Base-by-base conservation (phyloP, 2,113 vertebrate species). In the Zosterops japonicus region DNA sequence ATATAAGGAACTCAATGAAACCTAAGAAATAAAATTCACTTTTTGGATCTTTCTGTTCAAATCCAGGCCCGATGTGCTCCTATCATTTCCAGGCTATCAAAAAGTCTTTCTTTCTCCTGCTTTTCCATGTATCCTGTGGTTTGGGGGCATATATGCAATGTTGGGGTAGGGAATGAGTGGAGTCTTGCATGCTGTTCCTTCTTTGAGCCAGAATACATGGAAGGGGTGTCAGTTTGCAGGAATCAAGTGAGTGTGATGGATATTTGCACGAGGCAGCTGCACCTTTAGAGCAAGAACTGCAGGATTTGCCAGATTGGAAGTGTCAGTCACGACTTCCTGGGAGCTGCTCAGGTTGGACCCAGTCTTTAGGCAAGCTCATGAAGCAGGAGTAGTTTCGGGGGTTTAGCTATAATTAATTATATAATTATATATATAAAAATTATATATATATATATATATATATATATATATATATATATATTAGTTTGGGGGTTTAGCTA, bases 281-380 rank as follows among this genome's bases (percentile, higher is more conserved):
- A 3, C 21, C 27, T 78, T 19, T 3, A 27, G 53, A 1, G 0
- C 25, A 6, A 5, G 49, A 31, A 20, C 15, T 46, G 42, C 21
- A 11, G 69, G 31, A 39, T 81, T 71, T 63, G 27, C 42, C 27
- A 35, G 36, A 16, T 14, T 47, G 71, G 59, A 52, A 77, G 55
- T 4, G 64, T 59, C 23, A 3, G 24, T 77, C 42, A 0, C 3
- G 12, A 64, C 4, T 64, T 67, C 52, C 53, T 52, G 63, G n/a
- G 81, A 68, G 23, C 72, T 87, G 1, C 65, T 61, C 20, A 9
- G 10, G 15, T 63, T 67, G 61, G n/a, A 67, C 22, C 12, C 15
- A 18, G 12, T 33, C 39, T 52, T 86, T 70, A 59, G 42, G 39
- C 39, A 21, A 18, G 68, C 42, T 64, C 14, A 6, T 39, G 56